Base-by-base conservation (phyloP, 2,888 invertebrate genomes). In the Drosophila birchii region DNA sequence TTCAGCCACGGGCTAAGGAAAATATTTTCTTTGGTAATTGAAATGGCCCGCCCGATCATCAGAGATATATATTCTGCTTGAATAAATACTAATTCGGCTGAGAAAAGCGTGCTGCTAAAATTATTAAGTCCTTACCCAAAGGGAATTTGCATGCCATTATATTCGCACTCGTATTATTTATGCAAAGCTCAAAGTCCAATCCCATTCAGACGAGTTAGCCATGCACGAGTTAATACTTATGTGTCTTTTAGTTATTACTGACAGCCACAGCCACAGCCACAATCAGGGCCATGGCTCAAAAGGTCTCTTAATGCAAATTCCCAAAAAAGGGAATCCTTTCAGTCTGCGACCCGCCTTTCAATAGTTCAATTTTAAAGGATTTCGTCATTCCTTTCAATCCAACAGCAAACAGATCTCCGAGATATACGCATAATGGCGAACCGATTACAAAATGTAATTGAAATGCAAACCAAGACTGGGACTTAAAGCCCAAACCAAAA, bases 401-500 rank as follows among this genome's bases (percentile, higher is more conserved):
- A 43, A 39, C 14, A 26, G 72, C 41, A 72, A 64, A 64, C 45
- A 64, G 34, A 58, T 54, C 36, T 36, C 34, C 18, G 44, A 69
- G 20, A 54, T 20, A 47, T 32, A 41, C 32, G 49, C 58, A 64
- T 73, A 73, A 73, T 73, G 57, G 58, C 43, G 20, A 43, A 53
- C 34, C 71, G 71, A 61, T 71, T 73, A 73, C 43, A 39, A 58
- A 73, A 38, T 73, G 66, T 73, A 73, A 73, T 73, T 73, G 73
- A 73, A 73, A 49, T 58, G 49, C 70, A 39, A 61, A 41, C 60
- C 38, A 12, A 23, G 49, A 55, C 39, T 39, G 16, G 5, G 12
- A 8, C 49, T 39, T 5, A 38, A 41, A 64, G 44, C 44, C 44
- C 29, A 43, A 11, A 16, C 47, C 43, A 29, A 47, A 32, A n/a